Base-by-base conservation (phyloP, 2,888 invertebrate species). In the Drosophila borealis region DNA sequence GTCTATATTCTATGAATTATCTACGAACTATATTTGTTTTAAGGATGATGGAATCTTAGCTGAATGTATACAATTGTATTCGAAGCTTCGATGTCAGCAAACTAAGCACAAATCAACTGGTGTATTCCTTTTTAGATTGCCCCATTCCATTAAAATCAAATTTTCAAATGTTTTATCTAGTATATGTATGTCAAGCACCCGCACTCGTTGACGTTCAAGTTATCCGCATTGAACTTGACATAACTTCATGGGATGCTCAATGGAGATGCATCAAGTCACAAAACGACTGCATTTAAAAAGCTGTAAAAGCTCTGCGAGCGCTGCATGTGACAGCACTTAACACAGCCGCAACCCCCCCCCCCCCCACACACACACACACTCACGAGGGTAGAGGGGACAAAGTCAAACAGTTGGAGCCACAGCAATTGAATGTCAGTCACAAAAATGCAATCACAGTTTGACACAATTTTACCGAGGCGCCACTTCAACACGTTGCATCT, bases 401-500 rank as follows among this genome's bases (percentile, higher is more conserved):
- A 61, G 71, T 42, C 86, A 79, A 83, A 71, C 73, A 78, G 45
- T 54, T 14, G 39, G 46, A 71, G 65, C 79, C 71, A 72, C 69
- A 79, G 85, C 85, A 85, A 84, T 84, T 88, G 83, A 85, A 84
- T 85, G 88, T 74, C 83, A 84, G 82, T 88, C 88, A 85, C 73
- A 84, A 84, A 83, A 84, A 84, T 85, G 88, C 88, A 88, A 85
- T 85, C 85, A 85, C 83, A 83, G 85, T 88, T 85, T 88, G 85
- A 85, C 85, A 85, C 85, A 88, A 86, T 85, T 85, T 86, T 67
- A 79, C 74, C 81, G 74, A 88, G 84, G 86, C 87, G 86, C 89
- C 87, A 88, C 85, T 85, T 85, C 85, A 85, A 83, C 88, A 85
- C 88, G 88, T 88, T 85, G 85, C 85, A 88, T 70, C 84, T 88